Percentiles rank a stretch among this genome's conserved stretches.
phyloP scores from a whole-genome alignment of 2,888 invertebrate genomes.

The Sarcophaga variegata region DNA sequence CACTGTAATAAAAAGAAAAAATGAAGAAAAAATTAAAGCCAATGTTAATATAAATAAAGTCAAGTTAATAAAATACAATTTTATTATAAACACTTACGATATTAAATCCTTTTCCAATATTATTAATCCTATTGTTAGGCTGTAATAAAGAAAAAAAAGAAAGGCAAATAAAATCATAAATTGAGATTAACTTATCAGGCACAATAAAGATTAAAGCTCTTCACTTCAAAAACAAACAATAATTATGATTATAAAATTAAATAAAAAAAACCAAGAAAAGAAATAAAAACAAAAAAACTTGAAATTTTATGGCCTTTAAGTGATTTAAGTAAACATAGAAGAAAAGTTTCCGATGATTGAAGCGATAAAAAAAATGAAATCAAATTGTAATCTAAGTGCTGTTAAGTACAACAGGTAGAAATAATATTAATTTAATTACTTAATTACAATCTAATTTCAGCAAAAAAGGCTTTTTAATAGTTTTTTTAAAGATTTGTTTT shows the following conservation, averaged over 20 bases:
- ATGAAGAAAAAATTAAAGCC: neutral
- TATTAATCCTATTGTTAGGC: constrained; percentile 96
- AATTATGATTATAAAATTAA: constrained; percentile 39
- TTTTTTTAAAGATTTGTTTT: no score
- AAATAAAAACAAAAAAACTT: neutral
- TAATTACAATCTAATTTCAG: no score
- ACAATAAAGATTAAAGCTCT: constrained; percentile 29
- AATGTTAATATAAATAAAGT: constrained; percentile 11
- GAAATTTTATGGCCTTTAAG: constrained; percentile 23
- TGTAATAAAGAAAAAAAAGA: constrained; percentile 80
- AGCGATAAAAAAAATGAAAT: neutral
- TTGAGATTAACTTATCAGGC: constrained; percentile 42
- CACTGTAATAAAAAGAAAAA: constrained; percentile 87
- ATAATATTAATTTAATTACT: no score
- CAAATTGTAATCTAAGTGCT: no score
- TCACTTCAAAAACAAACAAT: constrained; percentile 28
- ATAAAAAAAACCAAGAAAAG: neutral
- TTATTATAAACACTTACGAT: constrained; percentile 87
- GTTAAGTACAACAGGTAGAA: no score
- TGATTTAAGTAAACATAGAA: constrained; percentile 28
- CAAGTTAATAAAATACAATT: neutral
- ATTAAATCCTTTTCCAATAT: constrained; percentile 94
- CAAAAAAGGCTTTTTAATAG: no score
- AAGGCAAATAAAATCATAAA: constrained; percentile 79
- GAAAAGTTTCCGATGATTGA: neutral